A percentile compares a stretch with the other conserved stretches of the same genome.
phyloP scores from a whole-genome alignment of 2,797 vertebrate species.

The Enteromius treurensis region DNA sequence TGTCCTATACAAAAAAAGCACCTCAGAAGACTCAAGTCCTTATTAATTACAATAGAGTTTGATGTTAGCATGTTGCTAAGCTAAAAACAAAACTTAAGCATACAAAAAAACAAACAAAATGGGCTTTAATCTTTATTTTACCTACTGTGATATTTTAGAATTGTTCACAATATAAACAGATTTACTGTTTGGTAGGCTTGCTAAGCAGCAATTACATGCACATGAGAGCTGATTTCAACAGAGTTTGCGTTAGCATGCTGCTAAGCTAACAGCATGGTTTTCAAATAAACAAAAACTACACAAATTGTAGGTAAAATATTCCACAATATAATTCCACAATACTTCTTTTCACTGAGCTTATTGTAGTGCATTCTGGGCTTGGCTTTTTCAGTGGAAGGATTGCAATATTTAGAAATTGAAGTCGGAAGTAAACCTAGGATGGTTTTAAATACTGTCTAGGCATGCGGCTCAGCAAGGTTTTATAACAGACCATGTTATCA shows the following conservation, averaged over 20 bases:
- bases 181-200: background rate
- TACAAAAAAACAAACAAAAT: background rate
- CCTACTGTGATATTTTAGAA: background rate
- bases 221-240: background rate
- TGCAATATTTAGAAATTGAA: background rate
- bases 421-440: background rate
- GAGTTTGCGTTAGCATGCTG: background rate
- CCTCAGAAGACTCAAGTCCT: background rate
- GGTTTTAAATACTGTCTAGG: background rate
- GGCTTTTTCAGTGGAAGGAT: background rate
- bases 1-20: background rate
- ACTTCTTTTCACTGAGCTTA: background rate
- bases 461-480: background rate
- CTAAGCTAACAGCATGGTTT: background rate
- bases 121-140: background rate
- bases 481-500: background rate
- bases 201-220: background rate
- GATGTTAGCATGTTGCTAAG: constrained; percentile 9
- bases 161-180: background rate
- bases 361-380: background rate
- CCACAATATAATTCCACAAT: too few species aligned
- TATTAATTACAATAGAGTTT: background rate
- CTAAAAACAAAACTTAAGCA: constrained; percentile 7
- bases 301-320: background rate
- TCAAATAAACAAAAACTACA: background rate